phyloP scores from a whole-genome alignment of 2,888 invertebrate species.

The Panopea generosa region DNA sequence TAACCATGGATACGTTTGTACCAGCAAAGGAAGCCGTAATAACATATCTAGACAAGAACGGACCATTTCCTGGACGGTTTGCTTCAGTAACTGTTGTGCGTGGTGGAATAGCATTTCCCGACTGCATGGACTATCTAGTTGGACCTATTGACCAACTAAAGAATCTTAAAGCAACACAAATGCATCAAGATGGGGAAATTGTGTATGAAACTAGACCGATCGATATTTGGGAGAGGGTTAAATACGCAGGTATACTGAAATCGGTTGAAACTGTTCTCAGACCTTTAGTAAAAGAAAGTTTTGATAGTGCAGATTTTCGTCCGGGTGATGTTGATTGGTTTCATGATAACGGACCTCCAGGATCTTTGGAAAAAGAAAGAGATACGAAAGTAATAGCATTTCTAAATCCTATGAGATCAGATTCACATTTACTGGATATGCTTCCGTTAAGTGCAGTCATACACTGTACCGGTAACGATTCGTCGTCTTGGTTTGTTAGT shows the following conservation, averaged over 20 bases:
- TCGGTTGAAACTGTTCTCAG: constrained; percentile 17
- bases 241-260: constrained; percentile 10
- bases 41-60: constrained; percentile 55
- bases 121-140: constrained; percentile 64
- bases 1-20: constrained; percentile 31
- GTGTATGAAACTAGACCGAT: constrained; percentile 56
- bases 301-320: constrained; percentile 50
- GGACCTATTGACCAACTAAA: constrained; percentile 50
- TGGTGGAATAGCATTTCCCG: constrained; percentile 36
- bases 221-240: constrained; percentile 36
- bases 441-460: constrained; percentile 59
- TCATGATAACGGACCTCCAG: constrained; percentile 38
- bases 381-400: constrained; percentile 43
- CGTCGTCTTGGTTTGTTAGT: constrained; percentile 50
- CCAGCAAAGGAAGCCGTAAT: constrained; percentile 40
- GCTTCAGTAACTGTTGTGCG: constrained; percentile 59
- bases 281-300: constrained; percentile 61
- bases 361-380: constrained; percentile 32
- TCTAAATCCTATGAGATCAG: constrained; percentile 27
- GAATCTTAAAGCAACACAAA: constrained; percentile 24
- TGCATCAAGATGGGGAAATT: constrained; percentile 49
- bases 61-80: constrained; percentile 60
- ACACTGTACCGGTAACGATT: constrained; percentile 53
- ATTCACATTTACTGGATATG: constrained; percentile 44
- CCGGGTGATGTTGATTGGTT: constrained; percentile 10